phyloP scores from a whole-genome alignment of 2,113 vertebrate genomes.

The Procapra przewalskii region DNA sequence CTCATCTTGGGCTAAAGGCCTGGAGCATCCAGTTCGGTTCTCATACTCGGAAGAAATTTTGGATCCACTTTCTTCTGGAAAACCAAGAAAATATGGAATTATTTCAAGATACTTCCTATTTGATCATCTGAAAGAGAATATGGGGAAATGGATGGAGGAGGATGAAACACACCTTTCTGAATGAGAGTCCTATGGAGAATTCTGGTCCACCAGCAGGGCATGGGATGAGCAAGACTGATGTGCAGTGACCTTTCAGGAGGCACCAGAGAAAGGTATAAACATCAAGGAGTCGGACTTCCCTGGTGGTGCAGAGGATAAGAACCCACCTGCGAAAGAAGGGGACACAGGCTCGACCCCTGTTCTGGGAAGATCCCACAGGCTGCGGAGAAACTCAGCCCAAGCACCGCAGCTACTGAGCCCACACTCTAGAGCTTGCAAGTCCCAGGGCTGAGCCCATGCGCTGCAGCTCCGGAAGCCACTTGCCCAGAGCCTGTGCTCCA shows the following conservation, averaged over 20 bases:
- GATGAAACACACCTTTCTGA: not conserved
- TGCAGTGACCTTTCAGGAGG: not conserved
- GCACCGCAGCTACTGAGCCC: not conserved
- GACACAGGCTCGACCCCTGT: not conserved
- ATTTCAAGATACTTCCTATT: not conserved
- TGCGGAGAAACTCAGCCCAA: not conserved
- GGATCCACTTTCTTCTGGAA: not conserved
- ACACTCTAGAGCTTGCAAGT: not conserved
- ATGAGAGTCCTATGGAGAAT: not conserved
- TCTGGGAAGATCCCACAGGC: not conserved
- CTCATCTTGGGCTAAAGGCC: not conserved
- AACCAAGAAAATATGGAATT: not conserved
- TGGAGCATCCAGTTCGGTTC: not conserved
- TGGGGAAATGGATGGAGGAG: not conserved
- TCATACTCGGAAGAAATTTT: not conserved
- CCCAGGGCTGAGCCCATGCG: not conserved
- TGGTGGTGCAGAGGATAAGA: not conserved
- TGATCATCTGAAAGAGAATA: not conserved
- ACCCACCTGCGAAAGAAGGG: not conserved
- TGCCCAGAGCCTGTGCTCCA: not conserved
- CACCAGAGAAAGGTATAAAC: not conserved
- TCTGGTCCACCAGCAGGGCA: not conserved
- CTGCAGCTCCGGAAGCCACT: not conserved
- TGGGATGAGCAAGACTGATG: fast-evolving
- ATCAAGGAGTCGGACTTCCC: not conserved